Percentiles rank a stretch among this genome's conserved stretches.
These are phyloP conservation scores for Lytechinus pictus DNA, from an alignment of 35 echinoderm and acorn worm species.

Conservation along the genomic window DNA sequence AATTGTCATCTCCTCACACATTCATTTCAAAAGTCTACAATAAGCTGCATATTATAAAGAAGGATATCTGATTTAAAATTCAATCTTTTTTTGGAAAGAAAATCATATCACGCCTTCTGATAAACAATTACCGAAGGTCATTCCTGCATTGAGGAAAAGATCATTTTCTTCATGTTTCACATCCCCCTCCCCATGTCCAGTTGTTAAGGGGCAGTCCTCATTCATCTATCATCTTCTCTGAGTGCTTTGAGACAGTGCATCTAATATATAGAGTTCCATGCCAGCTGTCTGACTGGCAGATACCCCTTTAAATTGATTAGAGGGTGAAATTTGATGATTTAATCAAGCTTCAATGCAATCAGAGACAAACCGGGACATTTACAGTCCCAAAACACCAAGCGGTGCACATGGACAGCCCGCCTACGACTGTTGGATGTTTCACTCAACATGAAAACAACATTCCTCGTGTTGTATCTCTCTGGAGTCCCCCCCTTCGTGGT, in stretches of 20 bases:
- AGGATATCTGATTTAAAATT: not conserved
- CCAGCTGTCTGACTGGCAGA: not conserved
- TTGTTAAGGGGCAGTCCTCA: not conserved
- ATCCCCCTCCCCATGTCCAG: not conserved
- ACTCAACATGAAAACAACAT: conserved; percentile 13
- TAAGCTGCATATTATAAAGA: too few species aligned
- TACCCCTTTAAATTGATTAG: not conserved
- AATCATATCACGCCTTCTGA: not conserved
- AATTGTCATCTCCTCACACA: too few species aligned
- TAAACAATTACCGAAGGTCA: not conserved
- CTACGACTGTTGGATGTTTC: not conserved
- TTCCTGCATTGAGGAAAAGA: not conserved
- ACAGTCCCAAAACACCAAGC: not conserved
- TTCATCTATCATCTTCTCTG: not conserved
- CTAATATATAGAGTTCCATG: not conserved
- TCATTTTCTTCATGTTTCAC: not conserved
- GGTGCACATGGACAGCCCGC: not conserved
- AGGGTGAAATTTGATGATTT: not conserved
- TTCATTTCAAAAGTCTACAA: too few species aligned
- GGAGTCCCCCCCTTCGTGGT: not conserved
- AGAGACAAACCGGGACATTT: not conserved
- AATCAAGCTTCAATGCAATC: not conserved
- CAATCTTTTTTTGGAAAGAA: not conserved
- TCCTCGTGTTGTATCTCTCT: not conserved
- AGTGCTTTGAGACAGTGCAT: not conserved